Percentiles rank a stretch among this genome's conserved stretches.
phyloP scores from a whole-genome alignment of 2,888 invertebrate species.

The Phyto melanocephala region DNA sequence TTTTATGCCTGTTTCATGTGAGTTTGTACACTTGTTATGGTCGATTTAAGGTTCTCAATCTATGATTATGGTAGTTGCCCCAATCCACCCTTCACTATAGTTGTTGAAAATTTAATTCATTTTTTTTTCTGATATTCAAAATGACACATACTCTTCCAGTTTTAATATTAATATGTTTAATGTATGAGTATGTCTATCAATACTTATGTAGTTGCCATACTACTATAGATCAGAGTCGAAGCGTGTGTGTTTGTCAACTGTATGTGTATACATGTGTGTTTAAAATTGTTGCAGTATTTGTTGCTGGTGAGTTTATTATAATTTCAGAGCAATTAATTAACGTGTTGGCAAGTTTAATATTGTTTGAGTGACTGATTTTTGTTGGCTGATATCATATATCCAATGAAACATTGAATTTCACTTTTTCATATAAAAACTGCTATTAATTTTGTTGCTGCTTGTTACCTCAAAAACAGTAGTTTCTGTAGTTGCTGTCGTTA shows the following conservation, averaged over 20 bases:
- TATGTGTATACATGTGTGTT: background rate
- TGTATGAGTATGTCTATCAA: background rate
- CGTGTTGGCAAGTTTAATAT: constrained; percentile 64
- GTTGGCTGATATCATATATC: constrained; percentile 30
- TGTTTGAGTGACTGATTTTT: constrained; percentile 59
- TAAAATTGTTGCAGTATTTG: background rate
- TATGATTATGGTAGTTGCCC: constrained; percentile 44
- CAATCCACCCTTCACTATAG: too few relatives aligned
- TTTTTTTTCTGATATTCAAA: constrained; percentile 33
- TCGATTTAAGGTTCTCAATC: background rate
- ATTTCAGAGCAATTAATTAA: constrained; percentile 64
- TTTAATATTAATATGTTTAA: constrained; percentile 25
- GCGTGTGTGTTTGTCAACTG: background rate
- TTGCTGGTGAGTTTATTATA: constrained; percentile 57
- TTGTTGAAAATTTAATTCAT: constrained; percentile 18
- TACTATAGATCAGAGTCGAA: background rate
- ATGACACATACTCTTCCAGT: constrained; percentile 25
- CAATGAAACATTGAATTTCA: constrained; percentile 48
- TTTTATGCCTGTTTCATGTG: background rate
- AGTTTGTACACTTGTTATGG: background rate
- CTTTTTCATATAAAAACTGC: constrained; percentile 12
- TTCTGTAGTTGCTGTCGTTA: background rate
- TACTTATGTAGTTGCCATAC: background rate
- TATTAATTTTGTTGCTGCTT: background rate
- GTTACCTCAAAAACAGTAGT: background rate